Conservation (phyloP, 1,140 invertebrate genomes). For the Saxidomus purpurata region DNA sequence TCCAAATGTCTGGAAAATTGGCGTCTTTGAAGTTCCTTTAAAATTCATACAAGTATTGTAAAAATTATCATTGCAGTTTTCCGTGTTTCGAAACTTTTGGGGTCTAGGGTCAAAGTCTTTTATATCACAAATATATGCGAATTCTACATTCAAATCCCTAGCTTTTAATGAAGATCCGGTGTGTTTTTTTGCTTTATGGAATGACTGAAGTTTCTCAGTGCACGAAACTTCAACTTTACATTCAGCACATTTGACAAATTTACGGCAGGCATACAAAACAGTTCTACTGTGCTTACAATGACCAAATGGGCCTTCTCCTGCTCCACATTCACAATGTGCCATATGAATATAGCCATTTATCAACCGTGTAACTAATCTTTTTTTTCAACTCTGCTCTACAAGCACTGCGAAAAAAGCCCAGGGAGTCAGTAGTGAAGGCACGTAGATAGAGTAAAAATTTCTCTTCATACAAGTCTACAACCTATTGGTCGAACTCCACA, state of each 20-base stretch:
- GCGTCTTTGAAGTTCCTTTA: conserved; percentile 41
- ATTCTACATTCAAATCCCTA: conserved; percentile 27
- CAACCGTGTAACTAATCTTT: conserved; percentile 60
- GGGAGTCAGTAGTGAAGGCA: neutral
- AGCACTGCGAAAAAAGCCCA: conserved; percentile 12
- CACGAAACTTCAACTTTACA: conserved; percentile 6
- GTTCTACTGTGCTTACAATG: neutral
- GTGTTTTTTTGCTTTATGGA: conserved; percentile 28
- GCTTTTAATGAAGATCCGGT: conserved; percentile 15
- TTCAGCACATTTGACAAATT: conserved; percentile 10
- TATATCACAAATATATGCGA: neutral
- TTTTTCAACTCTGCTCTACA: conserved; percentile 72
- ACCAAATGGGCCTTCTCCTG: neutral
- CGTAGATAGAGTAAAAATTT: conserved; percentile 20
- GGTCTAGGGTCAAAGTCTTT: conserved; percentile 8
- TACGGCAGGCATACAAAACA: conserved; percentile 47
- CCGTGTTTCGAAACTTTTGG: neutral
- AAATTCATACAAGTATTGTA: conserved; percentile 35
- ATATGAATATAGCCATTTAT: conserved; percentile 59
- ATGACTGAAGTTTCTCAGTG: conserved; percentile 23
- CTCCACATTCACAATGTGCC: conserved; percentile 71
- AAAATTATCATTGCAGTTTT: neutral
- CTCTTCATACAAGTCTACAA: conserved; percentile 39
- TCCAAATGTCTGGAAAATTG: conserved; percentile 38
- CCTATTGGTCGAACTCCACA: conserved; percentile 29